Evolutionary conservation across 2,797 vertebrate genomes (phyloP).

Genomic region (Mycteria americana): DNA sequence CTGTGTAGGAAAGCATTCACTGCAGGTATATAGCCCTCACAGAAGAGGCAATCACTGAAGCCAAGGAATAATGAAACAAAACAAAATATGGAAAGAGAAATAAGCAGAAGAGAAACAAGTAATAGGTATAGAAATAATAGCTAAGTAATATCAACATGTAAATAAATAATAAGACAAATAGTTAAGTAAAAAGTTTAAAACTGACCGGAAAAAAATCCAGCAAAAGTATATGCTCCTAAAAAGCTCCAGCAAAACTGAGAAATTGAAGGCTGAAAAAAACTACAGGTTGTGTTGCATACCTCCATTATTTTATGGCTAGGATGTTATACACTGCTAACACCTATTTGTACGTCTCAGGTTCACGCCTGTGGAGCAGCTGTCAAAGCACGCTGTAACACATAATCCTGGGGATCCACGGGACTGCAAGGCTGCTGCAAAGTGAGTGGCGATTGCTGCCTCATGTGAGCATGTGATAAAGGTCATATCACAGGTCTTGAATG

Average conservation of each 20-base stretch:
- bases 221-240: not conserved
- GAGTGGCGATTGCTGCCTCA: not conserved
- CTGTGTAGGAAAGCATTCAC: not conserved
- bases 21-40: not conserved
- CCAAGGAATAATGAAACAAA: not conserved
- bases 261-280: not conserved
- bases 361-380: not conserved
- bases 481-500: not conserved
- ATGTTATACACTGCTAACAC: not conserved
- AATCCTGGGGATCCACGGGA: not conserved
- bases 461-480: not conserved
- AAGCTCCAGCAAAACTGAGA: not conserved
- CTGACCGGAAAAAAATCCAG: not conserved
- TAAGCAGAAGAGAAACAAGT: not conserved
- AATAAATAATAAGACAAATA: not conserved
- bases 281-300: not conserved
- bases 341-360: not conserved
- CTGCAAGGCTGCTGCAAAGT: not conserved
- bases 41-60: not conserved
- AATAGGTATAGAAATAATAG: not conserved
- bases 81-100: not conserved
- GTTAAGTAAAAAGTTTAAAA: not conserved
- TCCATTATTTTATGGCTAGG: not conserved
- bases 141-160: not conserved
- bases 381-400: not conserved